phyloP scores from a whole-genome alignment of 2,113 vertebrate genomes.

The Dunckerocampus dactyliophorus region DNA sequence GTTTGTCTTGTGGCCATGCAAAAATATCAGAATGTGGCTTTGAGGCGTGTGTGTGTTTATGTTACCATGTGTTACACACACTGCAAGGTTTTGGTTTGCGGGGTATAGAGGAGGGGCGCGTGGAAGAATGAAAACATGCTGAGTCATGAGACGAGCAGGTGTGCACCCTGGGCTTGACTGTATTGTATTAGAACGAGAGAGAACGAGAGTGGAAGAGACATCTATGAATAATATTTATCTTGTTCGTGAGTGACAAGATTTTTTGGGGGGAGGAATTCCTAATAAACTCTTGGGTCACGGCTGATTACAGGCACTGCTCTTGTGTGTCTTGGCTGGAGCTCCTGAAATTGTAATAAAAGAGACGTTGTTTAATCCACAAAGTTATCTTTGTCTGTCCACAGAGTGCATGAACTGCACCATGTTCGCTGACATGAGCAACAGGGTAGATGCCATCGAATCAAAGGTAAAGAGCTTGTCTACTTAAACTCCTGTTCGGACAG shows the following conservation, averaged over 20 bases:
- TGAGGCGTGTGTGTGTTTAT: conserved; percentile 8
- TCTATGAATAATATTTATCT: conserved; percentile 46
- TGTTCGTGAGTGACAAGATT: conserved; percentile 50
- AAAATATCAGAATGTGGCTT: background rate
- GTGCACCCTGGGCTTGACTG: conserved; percentile 9
- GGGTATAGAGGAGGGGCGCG: conserved; percentile 25
- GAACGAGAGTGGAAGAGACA: conserved; percentile 12
- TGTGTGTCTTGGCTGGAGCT: conserved; percentile 43
- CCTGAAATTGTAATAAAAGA: conserved; percentile 17
- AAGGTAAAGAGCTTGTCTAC: conserved; percentile 72
- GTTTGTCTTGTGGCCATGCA: conserved; percentile 1
- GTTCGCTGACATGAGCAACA: conserved; percentile 79
- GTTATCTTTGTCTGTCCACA: conserved; percentile 45
- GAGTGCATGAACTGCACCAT: conserved; percentile 93
- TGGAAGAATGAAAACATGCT: conserved; percentile 42
- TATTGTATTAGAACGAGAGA: conserved; percentile 4
- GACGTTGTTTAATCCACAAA: conserved; percentile 20
- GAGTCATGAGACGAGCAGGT: conserved; percentile 29
- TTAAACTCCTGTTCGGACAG: too few relatives aligned
- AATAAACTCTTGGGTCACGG: conserved; percentile 34
- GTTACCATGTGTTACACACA: conserved; percentile 5
- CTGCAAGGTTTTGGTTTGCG: conserved; percentile 12
- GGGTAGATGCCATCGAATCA: conserved; percentile 81
- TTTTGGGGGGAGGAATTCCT: conserved; percentile 34
- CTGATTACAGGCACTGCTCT: conserved; percentile 35